Conservation (phyloP, 2,797 vertebrate species). For the Gobio occitaniae region DNA sequence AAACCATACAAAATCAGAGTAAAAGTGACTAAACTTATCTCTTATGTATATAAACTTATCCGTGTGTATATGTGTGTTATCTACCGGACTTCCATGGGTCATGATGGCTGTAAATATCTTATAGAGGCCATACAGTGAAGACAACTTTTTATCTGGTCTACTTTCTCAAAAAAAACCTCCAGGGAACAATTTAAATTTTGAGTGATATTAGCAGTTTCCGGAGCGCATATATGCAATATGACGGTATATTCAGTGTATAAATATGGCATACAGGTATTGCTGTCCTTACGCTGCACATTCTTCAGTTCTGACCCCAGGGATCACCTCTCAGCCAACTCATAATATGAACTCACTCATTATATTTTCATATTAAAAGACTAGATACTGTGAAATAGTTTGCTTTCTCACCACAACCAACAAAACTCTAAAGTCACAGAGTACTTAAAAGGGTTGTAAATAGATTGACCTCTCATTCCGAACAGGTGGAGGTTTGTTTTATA, state of each 20-base stretch:
- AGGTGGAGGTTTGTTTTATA: slow-evolving; percentile 51
- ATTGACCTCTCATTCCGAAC: slow-evolving; percentile 27
- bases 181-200: not conserved
- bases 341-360: slow-evolving; percentile 12
- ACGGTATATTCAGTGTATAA: not conserved
- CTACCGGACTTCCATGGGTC: not conserved
- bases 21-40: not conserved
- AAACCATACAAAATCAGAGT: not conserved
- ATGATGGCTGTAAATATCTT: not conserved
- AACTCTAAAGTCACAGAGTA: not conserved
- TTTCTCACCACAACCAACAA: not conserved
- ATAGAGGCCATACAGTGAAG: too few relatives aligned
- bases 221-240: not conserved
- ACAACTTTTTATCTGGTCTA: slow-evolving; percentile 1
- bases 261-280: not conserved
- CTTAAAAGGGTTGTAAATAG: slow-evolving; percentile 16
- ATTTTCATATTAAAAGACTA: not conserved
- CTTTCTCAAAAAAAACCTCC: not conserved
- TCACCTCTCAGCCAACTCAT: not conserved
- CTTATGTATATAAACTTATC: too few relatives aligned
- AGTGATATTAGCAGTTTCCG: not conserved
- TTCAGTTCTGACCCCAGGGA: slow-evolving; percentile 14
- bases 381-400: slow-evolving; percentile 12
- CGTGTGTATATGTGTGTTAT: not conserved
- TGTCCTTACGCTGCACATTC: not conserved